A percentile compares a stretch with the other conserved stretches of the same genome.
Conservation (phyloP, 2,113 vertebrate genomes). For the Lagenorhynchus albirostris region DNA sequence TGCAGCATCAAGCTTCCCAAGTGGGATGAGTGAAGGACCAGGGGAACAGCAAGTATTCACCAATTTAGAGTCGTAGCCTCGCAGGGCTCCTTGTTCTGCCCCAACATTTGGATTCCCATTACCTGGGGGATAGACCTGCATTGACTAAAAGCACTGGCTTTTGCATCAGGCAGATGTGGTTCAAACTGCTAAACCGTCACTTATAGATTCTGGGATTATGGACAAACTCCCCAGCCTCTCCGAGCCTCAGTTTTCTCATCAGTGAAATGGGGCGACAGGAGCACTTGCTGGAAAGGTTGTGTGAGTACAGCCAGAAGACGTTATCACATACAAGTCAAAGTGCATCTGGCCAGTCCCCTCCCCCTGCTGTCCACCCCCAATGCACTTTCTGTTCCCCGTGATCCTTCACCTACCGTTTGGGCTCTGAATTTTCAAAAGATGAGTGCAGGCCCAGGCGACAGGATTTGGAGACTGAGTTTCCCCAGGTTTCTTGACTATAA, state of each 20-base stretch:
- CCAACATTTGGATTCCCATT: not conserved
- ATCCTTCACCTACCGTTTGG: not conserved
- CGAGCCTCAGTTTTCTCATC: not conserved
- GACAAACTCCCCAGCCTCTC: not conserved
- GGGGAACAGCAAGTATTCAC: not conserved
- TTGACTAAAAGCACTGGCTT: not conserved
- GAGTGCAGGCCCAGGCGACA: not conserved
- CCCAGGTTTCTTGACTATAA: not conserved
- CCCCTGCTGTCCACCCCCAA: not conserved
- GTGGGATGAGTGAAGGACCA: not conserved
- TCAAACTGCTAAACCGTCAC: not conserved
- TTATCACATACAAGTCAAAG: accelerated
- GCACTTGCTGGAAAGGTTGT: not conserved
- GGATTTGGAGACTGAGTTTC: not conserved
- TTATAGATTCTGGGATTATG: not conserved
- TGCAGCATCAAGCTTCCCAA: not conserved
- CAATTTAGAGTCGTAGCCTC: accelerated
- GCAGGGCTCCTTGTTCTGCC: not conserved
- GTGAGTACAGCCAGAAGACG: accelerated
- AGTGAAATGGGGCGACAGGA: not conserved
- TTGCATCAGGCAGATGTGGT: not conserved
- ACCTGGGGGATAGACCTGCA: not conserved
- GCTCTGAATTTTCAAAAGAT: not conserved
- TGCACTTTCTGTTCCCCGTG: not conserved
- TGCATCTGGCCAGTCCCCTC: not conserved